A percentile compares a stretch with the other conserved stretches of the same genome.
phyloP scores from a whole-genome alignment of 2,113 vertebrate genomes.

The Cyprinodon tularosa region DNA sequence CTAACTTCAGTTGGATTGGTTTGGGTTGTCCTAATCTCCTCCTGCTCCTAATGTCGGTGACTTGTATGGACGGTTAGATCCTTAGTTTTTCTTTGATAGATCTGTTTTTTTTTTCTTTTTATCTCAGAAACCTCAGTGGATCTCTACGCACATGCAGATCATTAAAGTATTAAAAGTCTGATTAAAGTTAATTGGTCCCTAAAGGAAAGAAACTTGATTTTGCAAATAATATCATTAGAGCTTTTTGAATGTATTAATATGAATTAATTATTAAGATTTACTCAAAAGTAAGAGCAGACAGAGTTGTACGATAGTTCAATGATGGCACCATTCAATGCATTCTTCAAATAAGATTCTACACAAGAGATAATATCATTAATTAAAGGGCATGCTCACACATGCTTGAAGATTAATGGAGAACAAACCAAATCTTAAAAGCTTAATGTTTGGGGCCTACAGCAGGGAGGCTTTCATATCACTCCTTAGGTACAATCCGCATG shows the following conservation, averaged over 20 bases:
- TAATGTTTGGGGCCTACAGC: no score
- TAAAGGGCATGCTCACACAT: no score
- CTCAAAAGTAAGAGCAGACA: not conserved
- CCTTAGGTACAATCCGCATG: no score
- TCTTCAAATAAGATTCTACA: not conserved
- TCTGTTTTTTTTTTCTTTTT: conserved; percentile 31
- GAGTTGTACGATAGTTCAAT: no score
- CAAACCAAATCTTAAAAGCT: no score
- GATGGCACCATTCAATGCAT: not conserved
- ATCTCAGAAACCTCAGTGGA: conserved; percentile 9
- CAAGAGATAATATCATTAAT: no score
- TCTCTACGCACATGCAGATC: conserved; percentile 1
- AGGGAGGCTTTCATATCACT: no score
- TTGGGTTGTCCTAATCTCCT: conserved; percentile 5
- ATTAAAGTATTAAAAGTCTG: conserved; percentile 11
- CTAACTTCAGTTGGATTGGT: not conserved
- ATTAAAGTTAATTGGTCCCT: conserved; percentile 27
- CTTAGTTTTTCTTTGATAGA: conserved; percentile 26
- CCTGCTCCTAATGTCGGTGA: conserved; percentile 9
- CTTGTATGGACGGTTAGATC: conserved; percentile 27
- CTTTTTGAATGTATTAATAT: conserved; percentile 6
- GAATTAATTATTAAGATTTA: not conserved
- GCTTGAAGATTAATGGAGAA: no score
- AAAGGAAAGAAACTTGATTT: conserved; percentile 1
- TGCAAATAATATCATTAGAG: not conserved